A percentile compares a stretch with the other conserved stretches of the same genome.
These are phyloP conservation scores for Ormyrus labotus DNA, from an alignment of 2,888 invertebrate genomes.

Conservation along the genomic window DNA sequence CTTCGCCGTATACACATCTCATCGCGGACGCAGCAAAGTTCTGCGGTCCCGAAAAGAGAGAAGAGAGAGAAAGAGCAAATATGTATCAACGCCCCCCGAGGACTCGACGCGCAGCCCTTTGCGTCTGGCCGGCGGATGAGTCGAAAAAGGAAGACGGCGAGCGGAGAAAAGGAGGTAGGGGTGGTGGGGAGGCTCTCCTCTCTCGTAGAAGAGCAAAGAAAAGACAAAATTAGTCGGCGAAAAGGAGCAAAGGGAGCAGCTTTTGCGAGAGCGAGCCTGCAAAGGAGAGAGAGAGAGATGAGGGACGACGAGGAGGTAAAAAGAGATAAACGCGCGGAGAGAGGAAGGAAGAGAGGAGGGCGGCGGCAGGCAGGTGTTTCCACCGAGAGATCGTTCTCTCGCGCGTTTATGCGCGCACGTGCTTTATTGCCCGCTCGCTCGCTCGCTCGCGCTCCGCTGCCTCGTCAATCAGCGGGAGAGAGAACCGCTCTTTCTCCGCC, in stretches of 20 bases:
- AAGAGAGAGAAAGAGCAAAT: conserved; percentile 57
- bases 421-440: conserved; percentile 71
- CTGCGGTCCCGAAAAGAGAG: neutral
- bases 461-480: conserved; percentile 22
- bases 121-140: conserved; percentile 52
- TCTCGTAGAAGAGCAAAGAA: conserved; percentile 49
- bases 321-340: conserved; percentile 30
- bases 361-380: conserved; percentile 69
- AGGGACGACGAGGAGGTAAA: conserved; percentile 28
- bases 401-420: conserved; percentile 72
- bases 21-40: conserved; percentile 8
- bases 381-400: conserved; percentile 61
- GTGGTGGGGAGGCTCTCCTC: neutral
- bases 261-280: conserved; percentile 11
- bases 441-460: conserved; percentile 61
- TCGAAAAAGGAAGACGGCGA: conserved; percentile 27
- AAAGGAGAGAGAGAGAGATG: conserved; percentile 35
- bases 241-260: conserved; percentile 10
- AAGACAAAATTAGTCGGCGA: conserved; percentile 54
- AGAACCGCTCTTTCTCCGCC: neutral
- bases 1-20: conserved; percentile 1
- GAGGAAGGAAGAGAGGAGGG: conserved; percentile 51
- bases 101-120: conserved; percentile 53
- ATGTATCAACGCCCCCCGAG: conserved; percentile 63
- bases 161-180: neutral